Conservation (phyloP, 2,113 vertebrate species). For the Alligator sinensis region DNA sequence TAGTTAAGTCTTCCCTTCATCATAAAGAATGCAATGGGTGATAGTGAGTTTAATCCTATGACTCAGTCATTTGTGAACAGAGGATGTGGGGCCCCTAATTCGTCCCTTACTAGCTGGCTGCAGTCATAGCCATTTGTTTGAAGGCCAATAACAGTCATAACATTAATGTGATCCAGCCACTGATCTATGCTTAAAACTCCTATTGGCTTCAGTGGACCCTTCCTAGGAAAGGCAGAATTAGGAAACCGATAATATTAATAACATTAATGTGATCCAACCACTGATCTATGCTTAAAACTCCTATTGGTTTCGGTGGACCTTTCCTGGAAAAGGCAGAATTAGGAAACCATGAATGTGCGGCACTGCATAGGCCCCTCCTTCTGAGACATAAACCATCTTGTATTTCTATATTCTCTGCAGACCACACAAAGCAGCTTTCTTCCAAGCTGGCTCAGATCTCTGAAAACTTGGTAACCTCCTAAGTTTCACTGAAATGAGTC, state of each 20-base stretch:
- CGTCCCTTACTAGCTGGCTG: background rate
- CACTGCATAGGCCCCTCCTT: background rate
- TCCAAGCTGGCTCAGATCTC: background rate
- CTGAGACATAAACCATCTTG: background rate
- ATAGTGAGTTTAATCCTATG: background rate
- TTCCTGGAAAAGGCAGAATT: background rate
- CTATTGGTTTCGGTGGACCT: background rate
- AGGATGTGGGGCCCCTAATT: background rate
- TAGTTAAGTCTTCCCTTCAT: background rate
- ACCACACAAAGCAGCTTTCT: background rate
- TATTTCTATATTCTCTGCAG: background rate
- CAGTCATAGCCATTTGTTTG: background rate
- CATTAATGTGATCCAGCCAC: background rate
- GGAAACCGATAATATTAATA: background rate
- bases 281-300: background rate
- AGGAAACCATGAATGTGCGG: fast-evolving
- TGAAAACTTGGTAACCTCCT: background rate
- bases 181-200: background rate
- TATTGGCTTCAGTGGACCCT: background rate
- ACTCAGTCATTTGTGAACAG: background rate
- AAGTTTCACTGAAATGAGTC: background rate
- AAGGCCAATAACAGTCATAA: background rate
- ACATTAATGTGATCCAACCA: background rate
- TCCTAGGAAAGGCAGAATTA: background rate
- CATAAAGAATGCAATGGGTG: background rate